Conservation (phyloP, 2,888 invertebrate species). For the Tachina fera region DNA sequence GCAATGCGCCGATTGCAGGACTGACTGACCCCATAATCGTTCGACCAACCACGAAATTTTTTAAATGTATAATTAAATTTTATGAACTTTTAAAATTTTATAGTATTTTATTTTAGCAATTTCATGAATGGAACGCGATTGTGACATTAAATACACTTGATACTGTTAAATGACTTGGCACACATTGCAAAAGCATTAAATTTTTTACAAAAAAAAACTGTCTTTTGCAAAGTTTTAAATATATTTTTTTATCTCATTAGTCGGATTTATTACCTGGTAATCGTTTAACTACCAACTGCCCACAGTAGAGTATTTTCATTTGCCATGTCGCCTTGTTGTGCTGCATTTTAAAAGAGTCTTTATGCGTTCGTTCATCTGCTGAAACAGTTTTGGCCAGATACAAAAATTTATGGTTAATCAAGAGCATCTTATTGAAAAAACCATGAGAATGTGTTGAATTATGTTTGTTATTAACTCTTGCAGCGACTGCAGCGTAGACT, state of each 20-base stretch:
- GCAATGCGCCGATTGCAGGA: not conserved
- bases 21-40: conserved; percentile 27
- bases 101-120: conserved; percentile 44
- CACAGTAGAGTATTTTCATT: not conserved
- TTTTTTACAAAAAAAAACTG: not conserved
- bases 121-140: not conserved
- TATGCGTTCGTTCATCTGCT: not conserved
- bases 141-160: conserved; percentile 37
- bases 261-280: conserved; percentile 41
- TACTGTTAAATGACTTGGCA: not conserved
- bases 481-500: not conserved
- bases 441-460: conserved; percentile 45
- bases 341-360: not conserved
- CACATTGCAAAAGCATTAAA: not conserved
- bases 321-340: conserved; percentile 21
- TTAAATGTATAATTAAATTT: conserved; percentile 63
- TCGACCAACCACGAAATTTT: conserved; percentile 35
- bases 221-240: not conserved
- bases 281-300: not conserved
- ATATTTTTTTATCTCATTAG: not conserved
- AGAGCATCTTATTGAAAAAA: conserved; percentile 35
- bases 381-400: conserved; percentile 1
- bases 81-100: conserved; percentile 65
- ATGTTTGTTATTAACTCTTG: conserved; percentile 23
- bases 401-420: conserved; percentile 51